These are phyloP conservation scores for Candoia aspera DNA, from an alignment of 2,113 vertebrate genomes.

Conservation along the genomic window DNA sequence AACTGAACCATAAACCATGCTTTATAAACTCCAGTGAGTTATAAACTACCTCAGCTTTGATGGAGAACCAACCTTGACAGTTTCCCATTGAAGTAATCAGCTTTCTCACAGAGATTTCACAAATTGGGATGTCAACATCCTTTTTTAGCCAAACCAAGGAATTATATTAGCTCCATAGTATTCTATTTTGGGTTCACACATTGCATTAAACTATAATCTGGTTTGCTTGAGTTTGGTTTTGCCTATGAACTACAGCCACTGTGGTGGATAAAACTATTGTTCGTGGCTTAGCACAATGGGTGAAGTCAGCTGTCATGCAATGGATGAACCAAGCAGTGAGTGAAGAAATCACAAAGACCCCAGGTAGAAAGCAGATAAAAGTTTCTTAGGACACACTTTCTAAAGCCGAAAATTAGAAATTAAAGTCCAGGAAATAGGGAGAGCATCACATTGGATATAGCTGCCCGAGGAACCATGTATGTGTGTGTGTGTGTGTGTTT, in stretches of 20 bases:
- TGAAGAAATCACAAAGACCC: neutral
- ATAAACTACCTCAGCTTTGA: too few species aligned
- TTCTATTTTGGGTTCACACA: too few species aligned
- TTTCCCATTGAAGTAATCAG: too few species aligned
- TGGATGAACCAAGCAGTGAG: neutral
- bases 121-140: too few species aligned
- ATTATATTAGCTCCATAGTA: too few species aligned
- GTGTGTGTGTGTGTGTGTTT: neutral
- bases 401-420: neutral
- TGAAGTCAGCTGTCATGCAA: neutral
- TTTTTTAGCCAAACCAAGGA: too few species aligned
- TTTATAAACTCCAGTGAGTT: too few species aligned
- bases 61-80: too few species aligned
- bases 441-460: neutral
- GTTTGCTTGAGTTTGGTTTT: too few species aligned
- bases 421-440: neutral
- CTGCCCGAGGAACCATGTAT: neutral
- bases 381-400: neutral
- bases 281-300: neutral
- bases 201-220: too few species aligned
- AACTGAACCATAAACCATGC: too few species aligned
- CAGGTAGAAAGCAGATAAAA: neutral
- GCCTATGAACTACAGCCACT: neutral
- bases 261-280: neutral
- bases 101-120: too few species aligned